Evolutionary conservation across 2,113 vertebrate species (phyloP), one percentile per base, ranked within the genome.

Genomic region (Rhipidura dahli): DNA sequence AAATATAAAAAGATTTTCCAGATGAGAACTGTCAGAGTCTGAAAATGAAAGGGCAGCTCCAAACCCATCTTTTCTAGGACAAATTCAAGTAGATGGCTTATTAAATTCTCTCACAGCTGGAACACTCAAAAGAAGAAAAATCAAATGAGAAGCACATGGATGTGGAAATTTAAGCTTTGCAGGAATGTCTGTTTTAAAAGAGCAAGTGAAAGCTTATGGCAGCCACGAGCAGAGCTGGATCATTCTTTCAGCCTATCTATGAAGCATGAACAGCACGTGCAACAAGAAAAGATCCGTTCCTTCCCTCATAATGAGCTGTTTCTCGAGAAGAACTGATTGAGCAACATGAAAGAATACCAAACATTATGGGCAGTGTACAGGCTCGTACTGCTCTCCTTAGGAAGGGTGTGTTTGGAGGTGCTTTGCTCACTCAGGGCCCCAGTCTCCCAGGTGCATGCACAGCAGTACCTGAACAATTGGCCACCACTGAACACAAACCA

Each of bases 271-370:
- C 3, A 30, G 6, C 14, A 33, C 1, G 1, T 15, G 11, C 3
- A 6, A 45, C 18, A 77, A 13, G 15, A 31, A 44, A 56, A 33
- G 3, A 49, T 83, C 5, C 18, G 5, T 15, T 64, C 18, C 27
- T 75, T 80, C 19, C 31, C n/a, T 23, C 11, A 18, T 9, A 27
- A 44, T 6, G 6, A 76, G 9, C 4, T 44, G 1, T 44, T 80
- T 59, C 39, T 71, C 1, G 1, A 47, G 56, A 47, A 72, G 20
- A 72, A 60, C 2, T 0, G 0, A 24, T 11, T 28, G 39, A 66
- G 13, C 8, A 50, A 22, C 14, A 26, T 6, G 24, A 60, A 91
- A 44, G 3, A 39, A 6, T 9, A 42, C 13, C 42, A 51, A 65
- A 40, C 5, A 35, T 18, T 2, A 31, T 8, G 24, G 21, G 39